Conservation (phyloP, 2,888 invertebrate species). For the Hypselothyrea guttata region DNA sequence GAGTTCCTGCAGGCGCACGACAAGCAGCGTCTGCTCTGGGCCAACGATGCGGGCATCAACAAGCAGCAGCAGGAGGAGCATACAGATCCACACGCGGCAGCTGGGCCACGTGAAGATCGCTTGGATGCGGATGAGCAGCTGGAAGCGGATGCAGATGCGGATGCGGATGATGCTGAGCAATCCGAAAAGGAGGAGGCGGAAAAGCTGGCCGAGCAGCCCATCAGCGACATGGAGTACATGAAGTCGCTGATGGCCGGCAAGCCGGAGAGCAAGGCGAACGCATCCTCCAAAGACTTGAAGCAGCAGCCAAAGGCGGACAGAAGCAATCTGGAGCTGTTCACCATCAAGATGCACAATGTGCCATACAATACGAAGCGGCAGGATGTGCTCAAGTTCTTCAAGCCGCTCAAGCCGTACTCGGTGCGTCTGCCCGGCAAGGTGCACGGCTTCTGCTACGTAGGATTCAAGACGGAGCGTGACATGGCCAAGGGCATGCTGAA, state of each 20-base stretch:
- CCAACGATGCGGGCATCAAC: conserved; percentile 83
- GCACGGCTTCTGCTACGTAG: conserved; percentile 94
- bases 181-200: conserved; percentile 82
- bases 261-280: conserved; percentile 14
- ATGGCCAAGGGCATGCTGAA: conserved; percentile 91
- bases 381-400: conserved; percentile 92
- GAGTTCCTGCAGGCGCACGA: conserved; percentile 95
- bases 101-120: conserved; percentile 77
- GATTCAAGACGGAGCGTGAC: conserved; percentile 92
- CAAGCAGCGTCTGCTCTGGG: conserved; percentile 84
- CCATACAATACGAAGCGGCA: conserved; percentile 91
- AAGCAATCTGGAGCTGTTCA: conserved; percentile 83
- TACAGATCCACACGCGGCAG: conserved; percentile 25
- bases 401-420: conserved; percentile 89
- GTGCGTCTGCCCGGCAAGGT: conserved; percentile 90
- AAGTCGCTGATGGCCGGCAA: conserved; percentile 84
- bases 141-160: conserved; percentile 64
- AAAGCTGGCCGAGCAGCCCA: conserved; percentile 87
- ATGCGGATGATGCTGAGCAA: conserved; percentile 84
- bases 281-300: neutral
- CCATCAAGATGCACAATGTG: conserved; percentile 89
- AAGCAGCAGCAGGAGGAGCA: neutral
- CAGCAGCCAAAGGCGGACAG: conserved; percentile 82
- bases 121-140: conserved; percentile 50
- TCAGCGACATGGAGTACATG: conserved; percentile 93